These are phyloP conservation scores for Harpagifer antarcticus DNA, from an alignment of 2,797 vertebrate genomes.

Conservation along the genomic window DNA sequence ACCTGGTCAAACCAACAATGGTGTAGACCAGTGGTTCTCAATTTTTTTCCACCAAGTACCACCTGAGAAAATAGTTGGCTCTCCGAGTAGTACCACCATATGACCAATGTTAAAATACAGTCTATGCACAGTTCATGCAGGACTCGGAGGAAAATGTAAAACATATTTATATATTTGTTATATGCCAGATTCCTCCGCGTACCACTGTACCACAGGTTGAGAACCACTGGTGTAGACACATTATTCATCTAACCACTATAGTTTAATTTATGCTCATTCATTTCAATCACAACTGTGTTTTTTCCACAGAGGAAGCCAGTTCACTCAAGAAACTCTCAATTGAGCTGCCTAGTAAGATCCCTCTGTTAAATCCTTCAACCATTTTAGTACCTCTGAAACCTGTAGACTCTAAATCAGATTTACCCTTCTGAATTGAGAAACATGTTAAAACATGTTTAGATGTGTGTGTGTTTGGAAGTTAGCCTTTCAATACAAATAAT, in stretches of 20 bases:
- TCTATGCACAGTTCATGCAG: no score
- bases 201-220: no score
- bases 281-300: conserved; percentile 79
- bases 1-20: neutral
- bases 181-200: no score
- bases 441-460: conserved; percentile 50
- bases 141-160: no score
- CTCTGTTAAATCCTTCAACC: conserved; percentile 65
- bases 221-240: conserved; percentile 6
- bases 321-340: conserved; percentile 87
- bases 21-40: neutral
- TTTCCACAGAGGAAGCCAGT: conserved; percentile 85
- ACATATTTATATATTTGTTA: no score
- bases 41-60: no score
- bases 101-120: no score
- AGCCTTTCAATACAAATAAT: conserved; percentile 34
- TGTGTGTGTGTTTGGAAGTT: conserved; percentile 63
- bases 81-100: no score
- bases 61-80: no score
- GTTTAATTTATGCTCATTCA: conserved; percentile 48
- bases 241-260: conserved; percentile 11
- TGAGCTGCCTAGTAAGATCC: conserved; percentile 88
- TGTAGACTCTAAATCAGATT: conserved; percentile 43
- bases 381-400: conserved; percentile 57
- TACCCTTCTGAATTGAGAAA: conserved; percentile 55